Base-by-base conservation (phyloP, 2,797 vertebrate genomes). In the Pantherophis alleghaniensis region DNA sequence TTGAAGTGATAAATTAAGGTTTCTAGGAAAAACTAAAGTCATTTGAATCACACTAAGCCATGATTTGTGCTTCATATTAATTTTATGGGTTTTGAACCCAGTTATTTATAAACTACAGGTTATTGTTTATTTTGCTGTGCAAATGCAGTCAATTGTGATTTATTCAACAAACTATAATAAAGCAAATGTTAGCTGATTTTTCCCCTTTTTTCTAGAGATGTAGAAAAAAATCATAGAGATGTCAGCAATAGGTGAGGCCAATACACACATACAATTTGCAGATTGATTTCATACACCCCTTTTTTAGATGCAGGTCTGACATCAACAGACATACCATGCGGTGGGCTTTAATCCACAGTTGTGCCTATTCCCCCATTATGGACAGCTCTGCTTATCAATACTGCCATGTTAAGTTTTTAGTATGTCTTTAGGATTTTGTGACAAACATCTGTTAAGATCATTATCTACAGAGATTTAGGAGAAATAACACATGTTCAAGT, bases 371-470 rank as follows among this genome's bases (percentile, higher is more conserved):
- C 20, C 7, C 74, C 16, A 47, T 83, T 47, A 83, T 47, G 74
- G 9, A 83, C 4, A 83, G 16, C 7, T 79, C 18, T 79, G 32
- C 32, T 18, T 3, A 79, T 24, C 37, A 79, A 28, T 42, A 91
- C 51, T 86, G 79, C 66, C 53, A 56, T 59, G 10, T 69, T 56
- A 66, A 26, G 60, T 42, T 88, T 74, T 42, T 28, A 87, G 4
- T 74, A 63, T 20, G 20, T 11, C 5, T 63, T 24, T 26, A 32
- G 57, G 18, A 69, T 42, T 66, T 59, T 51, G 16, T 37, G n/a
- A 86, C 28, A 89, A 79, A 88, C 55, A 92, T 60, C 89, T 88
- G 63, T 91, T 88, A 57, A 88, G 47, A 61, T 42, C 32, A 86
- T 91, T 89, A 57, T 28, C 47, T 87, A 83, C 59, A 60, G 57